These are phyloP conservation scores for Semicossyphus pulcher DNA, from an alignment of 2,113 vertebrate species.

Conservation along the genomic window DNA sequence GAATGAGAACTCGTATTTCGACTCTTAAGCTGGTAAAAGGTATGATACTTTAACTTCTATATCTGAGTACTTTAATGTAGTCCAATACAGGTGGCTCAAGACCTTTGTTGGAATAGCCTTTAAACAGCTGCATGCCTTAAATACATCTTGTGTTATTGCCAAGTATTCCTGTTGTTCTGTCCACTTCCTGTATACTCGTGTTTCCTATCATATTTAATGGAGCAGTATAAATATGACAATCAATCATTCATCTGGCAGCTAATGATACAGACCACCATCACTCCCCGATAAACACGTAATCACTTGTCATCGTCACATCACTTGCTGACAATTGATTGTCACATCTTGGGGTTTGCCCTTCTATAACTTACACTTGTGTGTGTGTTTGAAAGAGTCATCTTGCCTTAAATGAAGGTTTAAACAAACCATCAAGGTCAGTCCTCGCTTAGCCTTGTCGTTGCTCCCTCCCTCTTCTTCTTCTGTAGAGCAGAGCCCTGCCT, in stretches of 20 bases:
- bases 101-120: too few relatives aligned
- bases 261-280: slow-evolving; percentile 9
- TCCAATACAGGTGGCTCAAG: too few relatives aligned
- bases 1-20: too few relatives aligned
- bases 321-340: slow-evolving; percentile 10
- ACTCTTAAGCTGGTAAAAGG: too few relatives aligned
- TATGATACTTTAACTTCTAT: too few relatives aligned
- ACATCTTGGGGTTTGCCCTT: background rate
- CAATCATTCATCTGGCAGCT: slow-evolving; percentile 1
- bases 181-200: background rate
- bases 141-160: too few relatives aligned
- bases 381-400: background rate
- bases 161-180: background rate
- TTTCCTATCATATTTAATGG: background rate
- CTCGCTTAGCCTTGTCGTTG: background rate
- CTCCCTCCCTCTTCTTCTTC: background rate
- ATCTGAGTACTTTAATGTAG: too few relatives aligned
- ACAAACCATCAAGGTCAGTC: background rate
- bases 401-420: slow-evolving; percentile 14
- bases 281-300: slow-evolving; percentile 31
- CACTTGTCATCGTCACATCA: background rate
- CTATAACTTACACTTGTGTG: slow-evolving; percentile 2
- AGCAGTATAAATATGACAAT: background rate
- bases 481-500: background rate
- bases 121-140: too few relatives aligned